Percentiles rank a stretch among this genome's conserved stretches.
Evolutionary conservation across 1,140 invertebrate species (phyloP).

Genomic region (Harlomillsia oculata): DNA sequence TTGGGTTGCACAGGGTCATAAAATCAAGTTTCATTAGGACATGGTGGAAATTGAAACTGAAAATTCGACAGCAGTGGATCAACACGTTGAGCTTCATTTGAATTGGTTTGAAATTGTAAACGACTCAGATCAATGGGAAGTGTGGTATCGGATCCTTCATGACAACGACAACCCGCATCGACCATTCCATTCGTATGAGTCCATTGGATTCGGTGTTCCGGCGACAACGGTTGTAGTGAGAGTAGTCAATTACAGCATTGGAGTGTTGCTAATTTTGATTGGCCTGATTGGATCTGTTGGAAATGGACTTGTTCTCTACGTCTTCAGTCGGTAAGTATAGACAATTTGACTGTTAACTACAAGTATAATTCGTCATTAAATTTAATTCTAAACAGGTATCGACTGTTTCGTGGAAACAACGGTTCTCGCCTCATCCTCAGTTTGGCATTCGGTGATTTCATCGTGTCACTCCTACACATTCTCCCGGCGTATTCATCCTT

Average conservation of each 20-base stretch:
- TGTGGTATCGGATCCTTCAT: no score
- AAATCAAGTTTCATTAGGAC: no score
- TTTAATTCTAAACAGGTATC: conserved; percentile 36
- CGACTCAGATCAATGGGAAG: no score
- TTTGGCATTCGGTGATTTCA: conserved; percentile 40
- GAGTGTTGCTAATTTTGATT: conserved; percentile 37
- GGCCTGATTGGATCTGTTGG: conserved; percentile 38
- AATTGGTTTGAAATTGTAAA: no score
- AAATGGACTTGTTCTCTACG: conserved; percentile 40
- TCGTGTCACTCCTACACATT: conserved; percentile 39
- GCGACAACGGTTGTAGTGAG: neutral
- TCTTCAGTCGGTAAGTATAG: conserved; percentile 40
- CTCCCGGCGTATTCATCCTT: conserved; percentile 43
- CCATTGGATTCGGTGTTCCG: conserved; percentile 15
- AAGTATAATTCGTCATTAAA: neutral
- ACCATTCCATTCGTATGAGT: neutral
- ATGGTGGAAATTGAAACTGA: no score
- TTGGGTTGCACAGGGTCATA: no score
- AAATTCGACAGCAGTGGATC: no score
- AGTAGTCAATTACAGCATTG: conserved; percentile 37
- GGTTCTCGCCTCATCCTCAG: conserved; percentile 42
- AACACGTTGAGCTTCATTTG: no score
- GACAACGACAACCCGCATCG: neutral
- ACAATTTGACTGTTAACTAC: neutral
- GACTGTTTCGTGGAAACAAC: conserved; percentile 39